Percentiles rank a stretch among this genome's conserved stretches.
These are phyloP conservation scores for Otis tarda DNA, from an alignment of 2,113 vertebrate genomes.

Conservation along the genomic window DNA sequence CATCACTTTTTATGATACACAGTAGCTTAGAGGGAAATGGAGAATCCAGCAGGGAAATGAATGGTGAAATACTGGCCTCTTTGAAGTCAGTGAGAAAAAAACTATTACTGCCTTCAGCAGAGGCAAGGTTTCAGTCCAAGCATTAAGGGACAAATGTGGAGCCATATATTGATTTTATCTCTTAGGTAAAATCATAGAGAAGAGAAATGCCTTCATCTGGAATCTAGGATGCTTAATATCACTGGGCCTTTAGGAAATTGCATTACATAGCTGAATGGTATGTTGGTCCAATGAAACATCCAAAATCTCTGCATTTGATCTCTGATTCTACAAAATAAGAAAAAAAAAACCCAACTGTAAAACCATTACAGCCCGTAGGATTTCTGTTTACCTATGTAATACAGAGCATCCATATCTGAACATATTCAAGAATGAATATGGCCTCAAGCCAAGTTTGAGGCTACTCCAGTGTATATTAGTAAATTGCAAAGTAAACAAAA, in stretches of 20 bases:
- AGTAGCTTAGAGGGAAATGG: slow-evolving; percentile 36
- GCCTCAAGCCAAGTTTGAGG: neutral
- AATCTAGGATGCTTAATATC: slow-evolving; percentile 22
- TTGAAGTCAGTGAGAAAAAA: slow-evolving; percentile 31
- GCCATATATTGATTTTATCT: slow-evolving; percentile 33
- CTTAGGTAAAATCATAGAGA: neutral
- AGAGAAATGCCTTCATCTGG: slow-evolving; percentile 13
- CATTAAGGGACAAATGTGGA: slow-evolving; percentile 20
- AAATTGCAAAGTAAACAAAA: neutral
- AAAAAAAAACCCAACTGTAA: neutral
- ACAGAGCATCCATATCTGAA: neutral
- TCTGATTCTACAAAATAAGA: neutral
- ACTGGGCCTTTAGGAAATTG: slow-evolving; percentile 28
- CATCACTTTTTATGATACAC: slow-evolving; percentile 2
- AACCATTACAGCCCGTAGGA: neutral
- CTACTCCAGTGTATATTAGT: neutral
- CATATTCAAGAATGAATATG: neutral
- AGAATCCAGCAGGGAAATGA: slow-evolving; percentile 26
- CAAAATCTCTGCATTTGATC: neutral
- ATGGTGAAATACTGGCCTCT: slow-evolving; percentile 4
- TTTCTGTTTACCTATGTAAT: neutral
- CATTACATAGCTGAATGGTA: slow-evolving; percentile 40
- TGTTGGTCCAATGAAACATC: neutral
- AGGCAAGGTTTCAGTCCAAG: slow-evolving; percentile 3
- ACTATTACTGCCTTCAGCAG: slow-evolving; percentile 17